Base-by-base conservation (phyloP, 1,140 invertebrate species). In the Drosophila ficusphila region DNA sequence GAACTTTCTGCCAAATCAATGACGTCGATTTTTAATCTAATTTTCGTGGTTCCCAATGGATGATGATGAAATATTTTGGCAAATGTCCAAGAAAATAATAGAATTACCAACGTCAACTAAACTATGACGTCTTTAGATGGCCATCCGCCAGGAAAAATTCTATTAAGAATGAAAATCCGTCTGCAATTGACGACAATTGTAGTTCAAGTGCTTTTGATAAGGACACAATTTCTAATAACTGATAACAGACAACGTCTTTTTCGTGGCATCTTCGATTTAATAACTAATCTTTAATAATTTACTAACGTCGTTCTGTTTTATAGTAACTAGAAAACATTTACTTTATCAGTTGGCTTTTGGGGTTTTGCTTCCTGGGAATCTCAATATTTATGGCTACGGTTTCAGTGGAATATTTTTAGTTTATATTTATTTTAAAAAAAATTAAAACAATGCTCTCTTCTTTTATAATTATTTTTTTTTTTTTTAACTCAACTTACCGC, bases 401-500 rank as follows among this genome's bases (percentile, higher is more conserved):
- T 31, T 25, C 34, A 42, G 18, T 31, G 44, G 29, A 65, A 42
- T 58, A 33, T 65, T 52, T 42, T 5, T 12, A 4, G 5, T 19
- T 23, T 21, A 3, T 39, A 44, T 44, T 4, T 23, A 44, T 44
- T 12, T 34, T 25, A 21, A 18, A 34, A 47, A 46, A 46, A 2
- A 48, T 39, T 16, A n/a, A n/a, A n/a, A n/a, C n/a, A n/a, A n/a
- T n/a, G n/a, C n/a, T n/a, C n/a, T n/a, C n/a, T n/a, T n/a, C n/a
- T n/a, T n/a, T n/a, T n/a, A n/a, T n/a, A n/a, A n/a, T n/a, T n/a
- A n/a, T n/a, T n/a, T n/a, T n/a, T n/a, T n/a, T n/a, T n/a, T 7
- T 9, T 38, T 44, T 4, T 34, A 14, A 1, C 7, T 4, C 29
- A 21, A 79, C 88, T 90, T 72, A 90, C 88, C 81, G 88, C 77